phyloP scores from a whole-genome alignment of 2,888 invertebrate genomes.

The Agrotis puta region DNA sequence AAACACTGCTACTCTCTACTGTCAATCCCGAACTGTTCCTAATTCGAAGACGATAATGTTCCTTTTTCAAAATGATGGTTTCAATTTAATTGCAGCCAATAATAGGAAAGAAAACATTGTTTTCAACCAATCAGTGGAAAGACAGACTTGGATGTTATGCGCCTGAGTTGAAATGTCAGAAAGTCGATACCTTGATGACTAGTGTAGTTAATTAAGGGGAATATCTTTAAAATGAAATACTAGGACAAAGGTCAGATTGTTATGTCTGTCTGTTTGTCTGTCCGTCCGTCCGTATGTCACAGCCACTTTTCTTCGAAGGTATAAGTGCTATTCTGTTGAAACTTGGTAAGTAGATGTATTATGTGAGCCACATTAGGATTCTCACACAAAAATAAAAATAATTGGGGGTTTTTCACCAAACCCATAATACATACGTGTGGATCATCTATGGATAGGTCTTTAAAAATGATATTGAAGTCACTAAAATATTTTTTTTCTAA shows the following conservation, averaged over 20 bases:
- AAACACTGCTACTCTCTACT: slow-evolving; percentile 33
- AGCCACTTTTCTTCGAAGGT: no score
- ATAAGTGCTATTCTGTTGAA: no score
- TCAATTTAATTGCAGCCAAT: slow-evolving; percentile 24
- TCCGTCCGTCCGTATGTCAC: no score
- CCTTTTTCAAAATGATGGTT: slow-evolving; percentile 21
- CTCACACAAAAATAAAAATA: no score
- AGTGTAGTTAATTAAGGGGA: slow-evolving; percentile 41
- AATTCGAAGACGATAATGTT: slow-evolving; percentile 18
- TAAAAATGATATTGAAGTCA: no score
- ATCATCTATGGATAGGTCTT: no score
- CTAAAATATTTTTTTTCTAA: no score
- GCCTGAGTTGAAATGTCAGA: slow-evolving; percentile 35
- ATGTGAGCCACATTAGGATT: no score
- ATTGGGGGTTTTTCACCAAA: no score
- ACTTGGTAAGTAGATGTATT: no score
- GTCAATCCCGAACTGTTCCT: slow-evolving; percentile 21
- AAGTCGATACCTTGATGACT: slow-evolving; percentile 42
- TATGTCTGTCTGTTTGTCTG: no score
- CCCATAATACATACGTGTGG: no score
- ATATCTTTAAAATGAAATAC: neutral
- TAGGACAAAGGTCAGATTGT: neutral
- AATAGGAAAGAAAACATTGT: neutral
- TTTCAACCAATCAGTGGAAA: slow-evolving; percentile 28
- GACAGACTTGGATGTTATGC: slow-evolving; percentile 11